Conservation (phyloP, 2,888 invertebrate genomes). For the Pemphredon lugubris region DNA sequence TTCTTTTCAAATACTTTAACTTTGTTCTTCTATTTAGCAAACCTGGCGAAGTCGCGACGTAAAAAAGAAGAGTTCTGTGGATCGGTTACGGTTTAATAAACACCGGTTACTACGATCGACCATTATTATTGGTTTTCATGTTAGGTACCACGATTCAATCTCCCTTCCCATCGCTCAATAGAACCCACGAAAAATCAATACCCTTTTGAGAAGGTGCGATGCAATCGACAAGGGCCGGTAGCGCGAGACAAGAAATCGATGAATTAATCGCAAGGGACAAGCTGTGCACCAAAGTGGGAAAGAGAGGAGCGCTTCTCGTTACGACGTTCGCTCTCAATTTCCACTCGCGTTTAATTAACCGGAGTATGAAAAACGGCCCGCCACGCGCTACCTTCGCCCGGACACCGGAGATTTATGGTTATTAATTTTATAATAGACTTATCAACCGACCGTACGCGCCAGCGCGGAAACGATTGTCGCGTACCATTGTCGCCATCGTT, state of each 20-base stretch:
- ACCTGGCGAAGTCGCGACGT: no score
- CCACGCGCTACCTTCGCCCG: constrained; percentile 74
- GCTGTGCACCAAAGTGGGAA: constrained; percentile 15
- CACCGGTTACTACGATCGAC: not conserved
- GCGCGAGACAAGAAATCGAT: no score
- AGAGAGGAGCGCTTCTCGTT: constrained; percentile 62
- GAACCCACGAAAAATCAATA: constrained; percentile 9
- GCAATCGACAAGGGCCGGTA: no score
- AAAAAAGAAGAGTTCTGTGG: no score
- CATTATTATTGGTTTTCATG: no score
- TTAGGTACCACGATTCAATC: not conserved
- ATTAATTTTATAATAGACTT: constrained; percentile 79
- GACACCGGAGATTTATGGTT: constrained; percentile 75
- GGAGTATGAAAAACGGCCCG: constrained; percentile 75
- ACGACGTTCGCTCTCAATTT: constrained; percentile 74
- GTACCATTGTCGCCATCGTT: constrained; percentile 35
- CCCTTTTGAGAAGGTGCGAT: constrained; percentile 16
- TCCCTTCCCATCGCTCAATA: constrained; percentile 5
- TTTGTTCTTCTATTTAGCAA: no score
- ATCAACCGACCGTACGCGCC: constrained; percentile 62
- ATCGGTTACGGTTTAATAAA: no score
- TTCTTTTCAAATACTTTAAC: no score
- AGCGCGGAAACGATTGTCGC: constrained; percentile 26
- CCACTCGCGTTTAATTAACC: constrained; percentile 76
- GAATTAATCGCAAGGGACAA: constrained; percentile 16